Base-by-base conservation (phyloP, 37 sponge, comb jelly and placozoan species). In the Halichondria panicea region DNA sequence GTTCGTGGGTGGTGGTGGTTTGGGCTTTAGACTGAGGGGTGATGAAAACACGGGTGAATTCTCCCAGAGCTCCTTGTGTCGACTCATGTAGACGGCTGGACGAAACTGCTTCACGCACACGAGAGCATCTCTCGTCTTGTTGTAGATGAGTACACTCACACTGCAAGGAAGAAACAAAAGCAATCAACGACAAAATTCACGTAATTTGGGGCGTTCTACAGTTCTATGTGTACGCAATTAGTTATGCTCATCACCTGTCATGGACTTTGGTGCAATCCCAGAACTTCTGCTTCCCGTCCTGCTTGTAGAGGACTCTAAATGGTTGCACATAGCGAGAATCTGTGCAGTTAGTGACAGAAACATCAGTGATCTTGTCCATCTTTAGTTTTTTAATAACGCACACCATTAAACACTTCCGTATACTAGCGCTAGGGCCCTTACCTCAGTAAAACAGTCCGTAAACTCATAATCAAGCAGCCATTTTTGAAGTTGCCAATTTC, bases 241-340 rank as follows among this genome's bases (percentile, higher is more conserved):
- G 19, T 55, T 61, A 50, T 19, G 24, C 2, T 24, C 46, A 58
- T 67, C 24, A 95, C 96, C 96, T 95, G 80, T 93, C 84, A 59
- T 96, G 97, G 36, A 68, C 55, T 48, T 81, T 83, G n/a, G 81
- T 69, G 55, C 90, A 93, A 65, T 96, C 97, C 97, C 97, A 96
- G 2, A 87, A 8, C 64, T 43, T 87, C 27, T 74, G 42, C 52
- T 63, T 69, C 2, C 92, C 91, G 70, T 89, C 97, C 82, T 96
- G 97, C 42, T 80, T 80, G 59, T 84, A 96, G 34, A 43, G 63
- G 55, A 96, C 73, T 80, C 95, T 72, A 65, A 74, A 93, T 3
- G 95, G 95, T 46, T 82, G 88, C 1, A 96, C 76, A 80, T 54
- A 96, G 53, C 60, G 74, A 2, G 97, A 96, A 43, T 83, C 50